Evolutionary conservation across 1,140 invertebrate species (phyloP).

Genomic region (Ceratosolen fusciceps): DNA sequence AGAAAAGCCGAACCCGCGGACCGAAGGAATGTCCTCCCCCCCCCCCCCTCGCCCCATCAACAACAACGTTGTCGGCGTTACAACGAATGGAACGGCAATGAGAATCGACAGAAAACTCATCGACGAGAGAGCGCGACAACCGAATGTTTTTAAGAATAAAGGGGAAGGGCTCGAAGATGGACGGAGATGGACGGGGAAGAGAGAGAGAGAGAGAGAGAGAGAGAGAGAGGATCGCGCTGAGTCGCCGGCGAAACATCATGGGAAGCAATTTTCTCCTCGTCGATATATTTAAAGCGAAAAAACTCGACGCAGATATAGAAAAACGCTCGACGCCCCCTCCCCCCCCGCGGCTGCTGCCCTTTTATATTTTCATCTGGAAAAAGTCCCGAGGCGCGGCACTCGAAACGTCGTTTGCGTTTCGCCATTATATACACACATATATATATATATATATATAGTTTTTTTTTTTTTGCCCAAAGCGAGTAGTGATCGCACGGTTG

Average conservation of each 20-base stretch:
- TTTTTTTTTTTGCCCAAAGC: not conserved
- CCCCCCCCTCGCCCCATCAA: too few relatives aligned
- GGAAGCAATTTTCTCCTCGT: not conserved
- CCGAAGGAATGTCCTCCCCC: not conserved
- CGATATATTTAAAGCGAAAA: constrained; percentile 13
- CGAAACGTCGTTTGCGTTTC: constrained; percentile 15
- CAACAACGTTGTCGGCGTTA: not conserved
- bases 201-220: too few relatives aligned
- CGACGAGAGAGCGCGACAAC: not conserved
- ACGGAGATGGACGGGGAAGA: not conserved
- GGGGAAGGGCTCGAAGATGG: not conserved
- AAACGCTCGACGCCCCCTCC: not conserved
- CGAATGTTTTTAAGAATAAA: constrained; percentile 12
- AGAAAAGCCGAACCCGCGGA: not conserved
- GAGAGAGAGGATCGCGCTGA: too few relatives aligned
- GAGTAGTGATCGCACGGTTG: not conserved
- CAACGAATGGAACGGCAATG: constrained; percentile 16
- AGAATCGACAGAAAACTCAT: constrained; percentile 6
- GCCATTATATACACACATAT: too few relatives aligned
- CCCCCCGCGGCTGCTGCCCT: not conserved
- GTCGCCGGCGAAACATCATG: not conserved
- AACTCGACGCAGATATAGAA: constrained; percentile 27
- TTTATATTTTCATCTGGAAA: constrained; percentile 19
- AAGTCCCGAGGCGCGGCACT: constrained; percentile 2
- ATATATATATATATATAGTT: too few relatives aligned